Base-by-base conservation (phyloP, 2,797 vertebrate species). In the Scolopax bukidnonensis region DNA sequence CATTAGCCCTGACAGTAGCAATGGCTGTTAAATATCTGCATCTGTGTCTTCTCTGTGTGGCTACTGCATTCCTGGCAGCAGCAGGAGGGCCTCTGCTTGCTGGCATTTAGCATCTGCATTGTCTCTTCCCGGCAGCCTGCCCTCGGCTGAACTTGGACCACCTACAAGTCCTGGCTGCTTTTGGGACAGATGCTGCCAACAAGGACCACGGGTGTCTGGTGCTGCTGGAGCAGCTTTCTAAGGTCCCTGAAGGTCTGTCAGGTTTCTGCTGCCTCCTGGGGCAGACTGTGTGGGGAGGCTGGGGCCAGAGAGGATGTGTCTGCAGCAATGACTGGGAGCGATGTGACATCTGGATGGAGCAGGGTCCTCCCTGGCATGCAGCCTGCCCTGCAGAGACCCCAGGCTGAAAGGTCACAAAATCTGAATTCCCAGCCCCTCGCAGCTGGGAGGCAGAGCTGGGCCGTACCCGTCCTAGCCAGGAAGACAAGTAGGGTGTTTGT, bases 91-190 rank as follows among this genome's bases (percentile, higher is more conserved):
- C 80, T 63, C 74, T 93, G 67, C 86, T 90, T 8, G 1, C 81
- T 95, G 95, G 38, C 92, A 59, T 92, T 94, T 84, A 78, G 90
- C 86, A 69, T 93, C 92, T 87, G 89, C 92, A 63, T 84, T 95
- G 96, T 87, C 84, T 87, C 61, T 45, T 77, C 65, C 78, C 63
- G 1, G 67, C 94, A 92, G 89, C 47, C 87, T 89, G 84, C 77
- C 89, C 91, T 87, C 0, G 1, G 20, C 70, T 95, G 74, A 94
- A 63, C 92, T 63, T 43, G 0, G 89, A 89, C 84, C 92, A 95
- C 92, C 94, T 94, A n/a, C 77, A 28, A 25, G 40, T 54, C 45
- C 74, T 7, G 0, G 59, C 77, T 89, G 45, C 61, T 82, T 75
- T 33, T 0, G 27, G 92, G 74, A 12, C 63, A 61, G 84, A 89